Conservation (phyloP, 2,888 invertebrate genomes). For the Agapetus fuscipes region DNA sequence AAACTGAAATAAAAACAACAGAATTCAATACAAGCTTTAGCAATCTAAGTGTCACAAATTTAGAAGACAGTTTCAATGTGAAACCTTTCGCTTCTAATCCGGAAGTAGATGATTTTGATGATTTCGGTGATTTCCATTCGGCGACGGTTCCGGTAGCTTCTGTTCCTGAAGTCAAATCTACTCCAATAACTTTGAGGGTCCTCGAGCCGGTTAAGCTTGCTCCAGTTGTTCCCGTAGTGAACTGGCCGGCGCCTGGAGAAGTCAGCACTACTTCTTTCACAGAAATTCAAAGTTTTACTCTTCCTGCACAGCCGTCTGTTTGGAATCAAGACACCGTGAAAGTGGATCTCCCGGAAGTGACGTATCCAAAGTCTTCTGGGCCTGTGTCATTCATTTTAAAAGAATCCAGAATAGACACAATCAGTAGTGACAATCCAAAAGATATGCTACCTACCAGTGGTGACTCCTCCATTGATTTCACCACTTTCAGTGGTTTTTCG, state of each 20-base stretch:
- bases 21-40: not conserved
- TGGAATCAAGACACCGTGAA: not conserved
- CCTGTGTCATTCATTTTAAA: conserved; percentile 16
- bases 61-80: too few species aligned
- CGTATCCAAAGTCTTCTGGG: conserved; percentile 5
- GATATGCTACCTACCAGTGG: not conserved
- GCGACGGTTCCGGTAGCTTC: conserved; percentile 3
- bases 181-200: conserved; percentile 21
- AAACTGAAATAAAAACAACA: not conserved
- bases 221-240: conserved; percentile 34
- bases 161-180: not conserved
- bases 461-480: not conserved
- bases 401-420: conserved; percentile 14
- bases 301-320: conserved; percentile 15
- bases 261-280: conserved; percentile 37
- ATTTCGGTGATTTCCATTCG: conserved; percentile 20
- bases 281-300: conserved; percentile 38
- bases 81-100: not conserved
- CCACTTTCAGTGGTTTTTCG: not conserved
- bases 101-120: conserved; percentile 10
- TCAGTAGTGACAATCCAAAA: not conserved
- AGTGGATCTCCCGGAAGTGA: too few species aligned
- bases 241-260: conserved; percentile 44
- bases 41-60: not conserved
- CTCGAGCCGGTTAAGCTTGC: conserved; percentile 40